Base-by-base conservation (phyloP, 1,140 invertebrate genomes). In the Globodera rostochiensis region DNA sequence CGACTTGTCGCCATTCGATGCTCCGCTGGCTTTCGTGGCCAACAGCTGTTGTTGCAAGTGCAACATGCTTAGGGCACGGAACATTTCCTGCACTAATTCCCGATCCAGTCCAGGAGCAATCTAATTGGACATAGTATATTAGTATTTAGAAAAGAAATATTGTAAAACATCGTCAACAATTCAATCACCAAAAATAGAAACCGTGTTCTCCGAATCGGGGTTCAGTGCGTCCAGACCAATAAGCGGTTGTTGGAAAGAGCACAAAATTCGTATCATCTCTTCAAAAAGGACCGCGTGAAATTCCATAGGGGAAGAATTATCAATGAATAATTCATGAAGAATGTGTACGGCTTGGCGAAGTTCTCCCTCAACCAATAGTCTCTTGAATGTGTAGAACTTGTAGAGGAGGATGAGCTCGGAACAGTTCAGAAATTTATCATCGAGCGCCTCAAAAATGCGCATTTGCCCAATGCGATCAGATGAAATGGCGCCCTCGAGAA, bases 321-420 rank as follows among this genome's bases (percentile, higher is more conserved):
- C 79, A n/a, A 80, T 45, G 70, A 80, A 80, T n/a, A 80, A 47
- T 74, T 80, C 70, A 9, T 80, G 73, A 36, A 80, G 74, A 25
- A 64, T 50, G 15, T 60, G 53, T 15, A 80, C 74, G 19, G 79
- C 79, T n/a, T 80, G 70, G 11, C 73, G 70, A 36, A 80, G n/a
- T 45, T 80, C 73, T 13, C 70, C 79, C n/a, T 74, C 70, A 66
- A 50, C 15, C 25, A 80, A 25, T 50, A 21, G 36, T 7, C 73
- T 45, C 53, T 80, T 80, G 70, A 74, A 80, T 46, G 79, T 80
- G 53, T 80, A 80, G 47, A 80, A 80, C 50, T 80, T 80, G 73
- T 80, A 80, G 47, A 80, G 79, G 7, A 80, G 66, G 21, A 80
- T 73, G 19, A 80, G 64, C 74, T 80, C 79, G 45, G 79, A 74